Evolutionary conservation across 1,140 invertebrate species (phyloP).

Genomic region (Drosophila kanapiae): DNA sequence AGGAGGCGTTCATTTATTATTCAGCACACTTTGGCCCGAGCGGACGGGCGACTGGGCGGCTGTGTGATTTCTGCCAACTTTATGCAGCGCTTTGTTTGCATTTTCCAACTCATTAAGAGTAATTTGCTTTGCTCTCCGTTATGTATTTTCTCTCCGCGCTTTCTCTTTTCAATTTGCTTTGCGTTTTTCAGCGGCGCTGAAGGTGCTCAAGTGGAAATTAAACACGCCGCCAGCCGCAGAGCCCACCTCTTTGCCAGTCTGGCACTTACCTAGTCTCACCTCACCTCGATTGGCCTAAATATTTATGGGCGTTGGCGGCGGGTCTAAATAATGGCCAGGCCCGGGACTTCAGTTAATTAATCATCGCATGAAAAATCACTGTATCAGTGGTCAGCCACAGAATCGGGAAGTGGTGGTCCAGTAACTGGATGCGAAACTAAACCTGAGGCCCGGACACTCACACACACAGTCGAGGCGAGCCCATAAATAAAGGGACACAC

Average conservation of each 20-base stretch:
- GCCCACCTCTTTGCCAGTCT: constrained; percentile 2
- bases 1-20: constrained; percentile 42
- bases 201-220: constrained; percentile 68
- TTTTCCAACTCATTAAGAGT: constrained; percentile 74
- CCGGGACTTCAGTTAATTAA: constrained; percentile 53
- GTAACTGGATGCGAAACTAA: constrained; percentile 46
- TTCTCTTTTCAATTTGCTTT: constrained; percentile 43
- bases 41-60: constrained; percentile 1
- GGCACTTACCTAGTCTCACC: constrained; percentile 23
- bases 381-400: constrained; percentile 56
- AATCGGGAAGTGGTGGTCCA: constrained; percentile 17
- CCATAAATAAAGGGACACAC: constrained; percentile 55
- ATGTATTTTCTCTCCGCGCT: constrained; percentile 22
- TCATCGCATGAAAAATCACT: constrained; percentile 67
- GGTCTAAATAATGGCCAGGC: constrained; percentile 18
- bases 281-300: constrained; percentile 43
- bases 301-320: constrained; percentile 42
- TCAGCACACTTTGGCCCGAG: constrained; percentile 36
- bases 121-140: constrained; percentile 56
- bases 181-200: constrained; percentile 35
- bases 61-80: constrained; percentile 26
- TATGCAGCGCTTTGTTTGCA: constrained; percentile 68
- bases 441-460: constrained; percentile 18
- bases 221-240: constrained; percentile 35
- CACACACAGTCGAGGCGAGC: constrained; percentile 25